Percentiles rank a stretch among this genome's conserved stretches.
phyloP scores from a whole-genome alignment of 1,140 invertebrate species.

The Microvelia longipes region DNA sequence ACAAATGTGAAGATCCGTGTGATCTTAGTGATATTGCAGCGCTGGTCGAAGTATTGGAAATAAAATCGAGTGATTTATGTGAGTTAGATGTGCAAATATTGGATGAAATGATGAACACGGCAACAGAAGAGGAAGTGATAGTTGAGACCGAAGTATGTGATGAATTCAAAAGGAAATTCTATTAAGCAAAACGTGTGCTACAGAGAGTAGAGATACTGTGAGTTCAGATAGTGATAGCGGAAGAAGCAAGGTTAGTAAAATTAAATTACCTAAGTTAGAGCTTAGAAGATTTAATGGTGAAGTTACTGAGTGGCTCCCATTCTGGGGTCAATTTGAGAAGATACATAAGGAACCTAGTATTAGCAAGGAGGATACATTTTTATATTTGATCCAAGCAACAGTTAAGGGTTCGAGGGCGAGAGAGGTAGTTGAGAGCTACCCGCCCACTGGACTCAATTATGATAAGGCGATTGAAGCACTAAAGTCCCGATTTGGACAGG shows the following conservation, averaged over 20 bases:
- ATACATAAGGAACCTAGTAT: not conserved
- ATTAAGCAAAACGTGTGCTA: not conserved
- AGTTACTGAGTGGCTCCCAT: not conserved
- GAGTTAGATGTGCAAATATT: not conserved
- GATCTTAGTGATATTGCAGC: not conserved
- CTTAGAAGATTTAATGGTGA: not conserved
- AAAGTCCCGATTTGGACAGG: not conserved
- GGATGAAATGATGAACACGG: not conserved
- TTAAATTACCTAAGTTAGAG: not conserved
- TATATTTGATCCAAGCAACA: not conserved
- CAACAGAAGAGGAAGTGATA: not conserved
- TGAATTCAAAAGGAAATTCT: not conserved
- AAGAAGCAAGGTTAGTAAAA: too few species aligned
- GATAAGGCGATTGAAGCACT: not conserved
- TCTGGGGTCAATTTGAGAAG: not conserved
- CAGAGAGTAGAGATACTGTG: not conserved
- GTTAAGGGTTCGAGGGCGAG: not conserved
- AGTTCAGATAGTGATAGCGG: too few species aligned
- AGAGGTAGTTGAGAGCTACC: not conserved
- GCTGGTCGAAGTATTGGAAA: not conserved
- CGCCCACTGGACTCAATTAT: not conserved
- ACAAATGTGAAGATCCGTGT: not conserved
- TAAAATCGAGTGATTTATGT: not conserved
- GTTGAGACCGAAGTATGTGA: not conserved
- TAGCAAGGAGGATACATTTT: not conserved